A percentile compares a stretch with the other conserved stretches of the same genome.
phyloP scores from a whole-genome alignment of 2,888 invertebrate species.

The Drosophila imparisetae region DNA sequence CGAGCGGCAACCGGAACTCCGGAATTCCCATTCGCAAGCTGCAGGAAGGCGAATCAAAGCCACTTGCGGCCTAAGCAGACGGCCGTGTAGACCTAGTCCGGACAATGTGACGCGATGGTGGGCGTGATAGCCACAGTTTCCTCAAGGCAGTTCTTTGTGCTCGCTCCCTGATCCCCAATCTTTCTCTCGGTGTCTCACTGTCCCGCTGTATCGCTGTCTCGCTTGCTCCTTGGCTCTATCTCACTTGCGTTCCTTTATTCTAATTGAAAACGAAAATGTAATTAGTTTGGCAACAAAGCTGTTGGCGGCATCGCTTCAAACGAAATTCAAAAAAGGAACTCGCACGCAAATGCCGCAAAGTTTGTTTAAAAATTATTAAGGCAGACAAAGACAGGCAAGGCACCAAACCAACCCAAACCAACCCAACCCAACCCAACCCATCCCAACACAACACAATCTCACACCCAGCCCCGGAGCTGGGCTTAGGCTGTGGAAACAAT shows the following conservation, averaged over 20 bases:
- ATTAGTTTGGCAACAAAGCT: constrained; percentile 63
- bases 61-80: background rate
- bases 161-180: constrained; percentile 6
- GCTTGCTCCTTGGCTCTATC: background rate
- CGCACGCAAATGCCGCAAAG: constrained; percentile 60
- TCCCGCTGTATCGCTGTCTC: background rate
- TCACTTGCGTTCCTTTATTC: constrained; percentile 54
- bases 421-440: background rate
- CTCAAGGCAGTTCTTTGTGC: constrained; percentile 18
- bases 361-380: constrained; percentile 70
- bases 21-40: constrained; percentile 15
- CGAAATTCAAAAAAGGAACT: constrained; percentile 36
- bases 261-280: constrained; percentile 70
- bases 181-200: background rate
- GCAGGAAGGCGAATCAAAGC: constrained; percentile 4
- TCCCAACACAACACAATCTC: background rate
- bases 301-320: constrained; percentile 51
- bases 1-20: constrained; percentile 23
- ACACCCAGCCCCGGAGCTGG: constrained; percentile 16
- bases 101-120: constrained; percentile 12
- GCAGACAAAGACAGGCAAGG: constrained; percentile 29
- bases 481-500: constrained; percentile 54
- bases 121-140: constrained; percentile 11
- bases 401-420: background rate
- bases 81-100: constrained; percentile 7